Evolutionary conservation across 2,113 vertebrate species (phyloP), one percentile per base, ranked within the genome.

Genomic region (Sminthopsis crassicaudata): DNA sequence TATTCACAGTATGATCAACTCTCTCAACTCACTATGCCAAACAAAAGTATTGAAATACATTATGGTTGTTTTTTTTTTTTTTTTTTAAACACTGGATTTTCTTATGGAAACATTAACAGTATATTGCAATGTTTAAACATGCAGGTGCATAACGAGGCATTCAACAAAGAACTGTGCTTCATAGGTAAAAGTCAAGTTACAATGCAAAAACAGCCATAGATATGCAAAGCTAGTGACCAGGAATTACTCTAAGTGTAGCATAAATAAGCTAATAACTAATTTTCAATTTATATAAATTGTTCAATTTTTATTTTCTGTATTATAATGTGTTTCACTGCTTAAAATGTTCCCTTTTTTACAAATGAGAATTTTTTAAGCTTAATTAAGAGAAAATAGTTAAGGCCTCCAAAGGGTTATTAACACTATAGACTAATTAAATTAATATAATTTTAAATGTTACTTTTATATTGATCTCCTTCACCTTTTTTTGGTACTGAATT

Each of bases 281-380:
- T 76, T n/a, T 36, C 14, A 48, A 48, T 36, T 67, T 67, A 12
- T 67, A 36, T 22, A 16, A 92, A 42, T 10, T 94, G 19, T 95
- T 93, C 67, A 50, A 94, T 67, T 96, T 93, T n/a, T 84, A 84
- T 42, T 42, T 84, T n/a, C 67, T 84, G 92, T 42, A 95, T 84
- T 57, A 89, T 90, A 96, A 94, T 93, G 60, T 89, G 95, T 93
- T 89, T 95, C 52, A 53, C 92, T 93, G 84, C 48, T 93, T 96
- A 91, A 96, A 96, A 91, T 90, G 67, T 14, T 96, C n/a, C 19
- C 84, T 96, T 93, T 95, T 55, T 89, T 27, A n/a, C 53, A 84
- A 92, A 93, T 92, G 36, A 53, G 60, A 50, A 25, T 50, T 60
- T 48, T 3, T 92, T 88, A 92, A 95, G 90, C 8, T 96, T 19